A percentile compares a stretch with the other conserved stretches of the same genome.
Evolutionary conservation across 2,113 vertebrate genomes (phyloP).

Genomic region (Siphamia tubifer): DNA sequence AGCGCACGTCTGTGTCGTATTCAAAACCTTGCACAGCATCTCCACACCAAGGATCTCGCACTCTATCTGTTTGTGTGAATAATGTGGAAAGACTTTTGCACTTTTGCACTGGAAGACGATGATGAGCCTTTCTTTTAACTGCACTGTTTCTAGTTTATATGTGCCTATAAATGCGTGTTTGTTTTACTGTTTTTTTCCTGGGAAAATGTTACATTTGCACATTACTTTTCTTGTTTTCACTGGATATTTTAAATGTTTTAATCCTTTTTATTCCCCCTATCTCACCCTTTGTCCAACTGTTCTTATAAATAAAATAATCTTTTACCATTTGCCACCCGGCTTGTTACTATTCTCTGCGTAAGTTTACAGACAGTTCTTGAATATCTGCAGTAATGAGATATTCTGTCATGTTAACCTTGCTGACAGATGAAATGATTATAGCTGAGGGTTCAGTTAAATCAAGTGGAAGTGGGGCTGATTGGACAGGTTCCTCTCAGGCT

Average conservation of each 20-base stretch:
- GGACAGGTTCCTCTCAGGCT: conserved; percentile 4
- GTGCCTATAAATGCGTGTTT: background rate
- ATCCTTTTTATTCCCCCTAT: background rate
- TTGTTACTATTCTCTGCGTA: background rate
- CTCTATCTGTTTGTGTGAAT: conserved; percentile 76
- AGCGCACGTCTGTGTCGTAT: conserved; percentile 78
- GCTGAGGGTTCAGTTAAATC: background rate
- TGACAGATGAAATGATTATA: conserved; percentile 10
- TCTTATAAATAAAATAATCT: conserved; percentile 32
- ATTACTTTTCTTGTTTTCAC: background rate
- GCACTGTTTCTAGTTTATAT: conserved; percentile 20
- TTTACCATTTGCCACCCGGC: background rate
- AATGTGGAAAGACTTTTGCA: background rate
- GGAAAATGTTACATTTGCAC: background rate
- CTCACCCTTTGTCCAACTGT: conserved; percentile 17
- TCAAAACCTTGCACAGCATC: conserved; percentile 80
- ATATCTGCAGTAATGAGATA: background rate
- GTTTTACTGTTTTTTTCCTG: background rate
- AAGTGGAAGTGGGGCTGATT: background rate
- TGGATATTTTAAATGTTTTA: conserved; percentile 3
- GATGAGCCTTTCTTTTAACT: background rate
- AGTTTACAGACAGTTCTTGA: too few relatives aligned
- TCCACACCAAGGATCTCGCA: conserved; percentile 78
- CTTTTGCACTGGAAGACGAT: conserved; percentile 4
- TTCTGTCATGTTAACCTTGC: background rate